Conservation (phyloP, 2,113 vertebrate genomes). For the Entosphenus tridentatus region DNA sequence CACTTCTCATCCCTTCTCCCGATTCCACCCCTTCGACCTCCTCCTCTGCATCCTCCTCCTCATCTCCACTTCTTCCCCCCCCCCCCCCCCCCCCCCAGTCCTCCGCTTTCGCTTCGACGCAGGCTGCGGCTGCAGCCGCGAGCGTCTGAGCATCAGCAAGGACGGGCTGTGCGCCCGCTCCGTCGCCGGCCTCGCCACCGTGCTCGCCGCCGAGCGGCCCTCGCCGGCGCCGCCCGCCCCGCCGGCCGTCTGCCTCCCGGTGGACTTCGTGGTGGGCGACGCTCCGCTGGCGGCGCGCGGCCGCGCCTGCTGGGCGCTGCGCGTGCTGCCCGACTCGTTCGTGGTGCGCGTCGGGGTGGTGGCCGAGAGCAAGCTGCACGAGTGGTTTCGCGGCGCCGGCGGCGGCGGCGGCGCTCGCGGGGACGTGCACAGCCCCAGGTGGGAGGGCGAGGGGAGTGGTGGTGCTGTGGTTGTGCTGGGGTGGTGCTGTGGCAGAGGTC, state of each 20-base stretch:
- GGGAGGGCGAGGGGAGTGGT: neutral
- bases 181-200: slow-evolving; percentile 43
- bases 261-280: slow-evolving; percentile 72
- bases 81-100: slow-evolving; percentile 22
- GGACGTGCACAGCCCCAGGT: slow-evolving; percentile 74
- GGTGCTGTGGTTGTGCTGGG: too few species aligned
- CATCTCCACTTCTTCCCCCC: neutral
- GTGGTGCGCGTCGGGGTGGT: slow-evolving; percentile 80
- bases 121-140: slow-evolving; percentile 66
- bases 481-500: too few species aligned
- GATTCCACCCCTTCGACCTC: neutral
- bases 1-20: neutral
- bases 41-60: neutral
- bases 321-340: slow-evolving; percentile 54
- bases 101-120: slow-evolving; percentile 78
- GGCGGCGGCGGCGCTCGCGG: slow-evolving; percentile 25
- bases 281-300: slow-evolving; percentile 48
- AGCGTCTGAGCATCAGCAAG: slow-evolving; percentile 45
- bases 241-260: slow-evolving; percentile 37
- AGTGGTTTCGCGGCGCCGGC: slow-evolving; percentile 36
- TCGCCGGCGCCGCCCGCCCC: slow-evolving; percentile 35
- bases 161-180: slow-evolving; percentile 56
- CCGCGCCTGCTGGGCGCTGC: slow-evolving; percentile 78
- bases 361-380: slow-evolving; percentile 52
- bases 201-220: slow-evolving; percentile 45